Evolutionary conservation across 2,888 invertebrate species (phyloP), one percentile per base, ranked within the genome.

Genomic region (Conomelus anceps): DNA sequence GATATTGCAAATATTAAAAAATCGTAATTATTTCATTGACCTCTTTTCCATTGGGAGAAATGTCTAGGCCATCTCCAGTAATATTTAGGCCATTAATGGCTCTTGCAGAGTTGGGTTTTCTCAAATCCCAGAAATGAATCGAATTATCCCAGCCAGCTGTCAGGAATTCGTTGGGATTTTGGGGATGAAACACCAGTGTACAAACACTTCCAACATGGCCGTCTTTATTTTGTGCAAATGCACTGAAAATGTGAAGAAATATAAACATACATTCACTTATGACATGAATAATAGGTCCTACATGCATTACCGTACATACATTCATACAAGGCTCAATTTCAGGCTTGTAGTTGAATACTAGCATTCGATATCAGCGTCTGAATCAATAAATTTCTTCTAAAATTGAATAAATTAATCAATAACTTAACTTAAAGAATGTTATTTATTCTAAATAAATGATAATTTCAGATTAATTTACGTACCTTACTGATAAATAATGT

Each of bases 181-280:
- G 87, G 0, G 96, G 96, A 92, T 96, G 95, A 92, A 96, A 96
- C 85, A 94, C 94, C 22, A 95, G 95, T 1, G 95, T 94, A 91
- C 95, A 96, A 91, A 96, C 94, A 92, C 96, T 93, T 9, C 95
- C 95, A 85, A 93, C 94, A 91, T 96, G 96, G 0, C 96, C 96
- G 91, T 96, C 95, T 88, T 94, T 93, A 22, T 91, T 90, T 34
- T 93, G 94, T 91, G 93, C 94, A 90, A 93, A 92, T 90, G 94
- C 93, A 92, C 95, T 95, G 92, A 89, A 92, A 93, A 90, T 90
- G 13, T 20, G 20, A n/a, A n/a, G 23, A 29, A 3, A 9, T 34
- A n/a, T 86, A 7, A 22, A 86, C 11, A 20, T 22, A 85, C 85
- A 85, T 20, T 85, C 20, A 85, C 11, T 85, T n/a, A 26, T 26